phyloP scores from a whole-genome alignment of 1,140 invertebrate genomes.

The Microvelia longipes region DNA sequence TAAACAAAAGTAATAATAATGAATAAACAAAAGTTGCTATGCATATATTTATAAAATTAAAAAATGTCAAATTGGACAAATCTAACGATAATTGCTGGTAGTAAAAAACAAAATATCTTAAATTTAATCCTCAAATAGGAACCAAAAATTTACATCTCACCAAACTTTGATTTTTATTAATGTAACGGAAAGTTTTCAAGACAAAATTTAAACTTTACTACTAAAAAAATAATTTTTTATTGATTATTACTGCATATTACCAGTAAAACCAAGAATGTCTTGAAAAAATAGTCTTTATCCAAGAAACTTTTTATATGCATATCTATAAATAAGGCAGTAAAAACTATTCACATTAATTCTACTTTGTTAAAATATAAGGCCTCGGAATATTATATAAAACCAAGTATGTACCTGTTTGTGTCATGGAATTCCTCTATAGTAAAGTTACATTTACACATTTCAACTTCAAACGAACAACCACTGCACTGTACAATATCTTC shows the following conservation, averaged over 20 bases:
- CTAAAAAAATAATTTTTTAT: too few species aligned
- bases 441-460: conserved; percentile 54
- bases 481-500: conserved; percentile 43
- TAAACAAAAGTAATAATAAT: conserved; percentile 21
- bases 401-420: conserved; percentile 59
- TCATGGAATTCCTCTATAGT: conserved; percentile 61
- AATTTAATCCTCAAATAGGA: not conserved
- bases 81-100: not conserved
- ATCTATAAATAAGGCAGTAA: too few species aligned
- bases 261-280: too few species aligned
- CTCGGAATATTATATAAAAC: too few species aligned
- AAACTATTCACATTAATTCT: too few species aligned
- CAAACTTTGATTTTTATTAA: not conserved
- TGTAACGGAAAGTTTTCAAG: too few species aligned
- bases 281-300: too few species aligned
- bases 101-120: not conserved
- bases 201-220: too few species aligned
- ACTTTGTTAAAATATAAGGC: conserved; percentile 14
- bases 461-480: conserved; percentile 52
- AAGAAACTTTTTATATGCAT: conserved; percentile 57
- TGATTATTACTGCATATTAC: too few species aligned
- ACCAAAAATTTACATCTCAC: not conserved
- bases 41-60: not conserved
- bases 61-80: not conserved
- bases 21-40: not conserved